Evolutionary conservation across 1,140 invertebrate genomes (phyloP), one percentile per base, ranked within the genome.

Genomic region (Sycobia sp.): DNA sequence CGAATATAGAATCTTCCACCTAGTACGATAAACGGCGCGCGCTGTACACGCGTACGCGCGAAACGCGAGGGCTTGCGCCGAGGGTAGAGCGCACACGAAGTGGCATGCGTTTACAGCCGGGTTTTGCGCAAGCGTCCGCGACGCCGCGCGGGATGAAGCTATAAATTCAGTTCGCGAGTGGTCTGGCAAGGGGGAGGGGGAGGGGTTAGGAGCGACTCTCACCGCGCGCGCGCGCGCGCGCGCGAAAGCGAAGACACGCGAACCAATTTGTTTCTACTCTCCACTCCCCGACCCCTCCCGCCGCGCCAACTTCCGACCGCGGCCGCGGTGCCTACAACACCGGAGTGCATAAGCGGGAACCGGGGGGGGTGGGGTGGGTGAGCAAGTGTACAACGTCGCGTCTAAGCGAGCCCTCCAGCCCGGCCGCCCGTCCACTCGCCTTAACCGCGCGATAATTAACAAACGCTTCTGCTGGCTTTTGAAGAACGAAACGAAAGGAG

Each of bases 151-250:
- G 50, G 62, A 57, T 57, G 62, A 64, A 64, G 54, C 54, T 64
- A 64, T 64, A 64, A 58, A 57, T 64, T 58, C 55, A 25, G 18
- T n/a, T n/a, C n/a, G n/a, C n/a, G n/a, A n/a, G n/a, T n/a, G n/a
- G n/a, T n/a, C n/a, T n/a, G n/a, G n/a, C n/a, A n/a, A n/a, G n/a
- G n/a, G n/a, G n/a, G n/a, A n/a, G n/a, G n/a, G n/a, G n/a, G n/a
- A n/a, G n/a, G n/a, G n/a, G n/a, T n/a, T n/a, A n/a, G n/a, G n/a
- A n/a, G n/a, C n/a, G n/a, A n/a, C n/a, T n/a, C n/a, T n/a, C n/a
- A n/a, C n/a, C n/a, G n/a, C n/a, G n/a, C n/a, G n/a, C n/a, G n/a
- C n/a, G n/a, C n/a, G n/a, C n/a, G 46, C 51, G 23, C 51, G 29
- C 23, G 22, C 41, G 14, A 38, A 51, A 46, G 25, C 3, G 53